Percentiles rank a stretch among this genome's conserved stretches.
Evolutionary conservation across 2,113 vertebrate genomes (phyloP).

Genomic region (Columba livia): DNA sequence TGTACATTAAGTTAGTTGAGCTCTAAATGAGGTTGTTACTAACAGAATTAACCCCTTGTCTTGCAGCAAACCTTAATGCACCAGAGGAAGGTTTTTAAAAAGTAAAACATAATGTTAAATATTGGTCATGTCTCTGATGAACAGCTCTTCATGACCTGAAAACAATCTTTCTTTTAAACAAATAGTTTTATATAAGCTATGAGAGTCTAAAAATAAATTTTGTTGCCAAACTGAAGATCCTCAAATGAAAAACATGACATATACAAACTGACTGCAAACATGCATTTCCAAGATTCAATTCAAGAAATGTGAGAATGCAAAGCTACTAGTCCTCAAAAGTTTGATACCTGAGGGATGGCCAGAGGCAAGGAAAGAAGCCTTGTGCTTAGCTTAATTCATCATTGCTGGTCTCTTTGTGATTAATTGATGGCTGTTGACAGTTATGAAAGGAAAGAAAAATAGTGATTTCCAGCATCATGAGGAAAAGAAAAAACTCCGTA

Average conservation of each 20-base stretch:
- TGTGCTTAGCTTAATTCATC: not conserved
- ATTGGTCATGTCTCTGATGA: not conserved
- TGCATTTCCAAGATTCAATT: not conserved
- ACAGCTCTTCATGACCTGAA: not conserved
- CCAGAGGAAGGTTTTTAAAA: not conserved
- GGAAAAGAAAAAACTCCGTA: not conserved
- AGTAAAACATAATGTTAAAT: not conserved
- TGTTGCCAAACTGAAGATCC: not conserved
- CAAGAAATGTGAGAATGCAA: not conserved
- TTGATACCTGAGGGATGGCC: not conserved
- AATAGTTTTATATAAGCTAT: not conserved
- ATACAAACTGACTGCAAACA: not conserved
- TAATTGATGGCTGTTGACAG: not conserved
- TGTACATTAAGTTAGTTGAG: not conserved
- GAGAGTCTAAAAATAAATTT: not conserved
- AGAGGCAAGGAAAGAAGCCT: constrained; percentile 3
- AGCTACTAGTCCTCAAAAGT: not conserved
- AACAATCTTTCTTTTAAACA: not conserved
- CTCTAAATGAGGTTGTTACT: not conserved
- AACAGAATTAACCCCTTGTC: not conserved
- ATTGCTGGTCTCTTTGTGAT: not conserved
- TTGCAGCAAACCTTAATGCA: not conserved
- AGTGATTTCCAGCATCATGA: not conserved
- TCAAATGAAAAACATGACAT: not conserved
- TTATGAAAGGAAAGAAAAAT: not conserved